Conservation (phyloP, 92 coral and sea anemone species). For the Porites divaricata region DNA sequence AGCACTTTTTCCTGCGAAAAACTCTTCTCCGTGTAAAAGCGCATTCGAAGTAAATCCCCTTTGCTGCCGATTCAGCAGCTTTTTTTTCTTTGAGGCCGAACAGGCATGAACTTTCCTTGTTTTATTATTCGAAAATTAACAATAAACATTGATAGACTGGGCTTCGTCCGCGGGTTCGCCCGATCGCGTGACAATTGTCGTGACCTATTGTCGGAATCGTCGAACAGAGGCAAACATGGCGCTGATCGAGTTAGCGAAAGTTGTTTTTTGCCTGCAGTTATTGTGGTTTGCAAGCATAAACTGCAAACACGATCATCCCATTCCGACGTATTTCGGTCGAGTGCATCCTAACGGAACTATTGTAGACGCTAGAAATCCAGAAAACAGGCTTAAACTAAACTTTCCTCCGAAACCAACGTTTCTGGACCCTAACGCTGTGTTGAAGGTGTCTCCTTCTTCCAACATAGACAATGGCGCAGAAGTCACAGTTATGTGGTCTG, state of each 20-base stretch:
- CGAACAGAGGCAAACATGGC: slow-evolving; percentile 11
- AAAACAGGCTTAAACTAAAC: slow-evolving; percentile 51
- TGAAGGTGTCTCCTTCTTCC: slow-evolving; percentile 46
- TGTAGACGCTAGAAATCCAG: slow-evolving; percentile 67
- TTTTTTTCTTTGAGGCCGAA: too few species aligned
- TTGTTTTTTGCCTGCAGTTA: neutral
- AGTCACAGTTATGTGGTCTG: slow-evolving; percentile 82
- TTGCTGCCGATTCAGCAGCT: too few species aligned
- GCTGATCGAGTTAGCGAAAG: neutral
- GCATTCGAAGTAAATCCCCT: too few species aligned
- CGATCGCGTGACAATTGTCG: too few species aligned
- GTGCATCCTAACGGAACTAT: slow-evolving; percentile 74
- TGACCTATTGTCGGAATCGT: neutral
- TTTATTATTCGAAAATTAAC: too few species aligned
- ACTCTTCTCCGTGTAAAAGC: too few species aligned
- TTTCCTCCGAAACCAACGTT: slow-evolving; percentile 9
- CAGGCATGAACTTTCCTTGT: too few species aligned
- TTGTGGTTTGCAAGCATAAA: slow-evolving; percentile 21
- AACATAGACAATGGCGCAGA: slow-evolving; percentile 69
- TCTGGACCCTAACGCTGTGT: slow-evolving; percentile 23
- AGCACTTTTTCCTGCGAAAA: too few species aligned
- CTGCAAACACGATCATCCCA: slow-evolving; percentile 62
- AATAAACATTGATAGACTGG: too few species aligned
- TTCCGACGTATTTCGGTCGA: slow-evolving; percentile 79
- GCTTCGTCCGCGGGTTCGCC: too few species aligned